These are phyloP conservation scores for Diglossa cyanea DNA, from an alignment of 2,797 vertebrate genomes.

Conservation along the genomic window DNA sequence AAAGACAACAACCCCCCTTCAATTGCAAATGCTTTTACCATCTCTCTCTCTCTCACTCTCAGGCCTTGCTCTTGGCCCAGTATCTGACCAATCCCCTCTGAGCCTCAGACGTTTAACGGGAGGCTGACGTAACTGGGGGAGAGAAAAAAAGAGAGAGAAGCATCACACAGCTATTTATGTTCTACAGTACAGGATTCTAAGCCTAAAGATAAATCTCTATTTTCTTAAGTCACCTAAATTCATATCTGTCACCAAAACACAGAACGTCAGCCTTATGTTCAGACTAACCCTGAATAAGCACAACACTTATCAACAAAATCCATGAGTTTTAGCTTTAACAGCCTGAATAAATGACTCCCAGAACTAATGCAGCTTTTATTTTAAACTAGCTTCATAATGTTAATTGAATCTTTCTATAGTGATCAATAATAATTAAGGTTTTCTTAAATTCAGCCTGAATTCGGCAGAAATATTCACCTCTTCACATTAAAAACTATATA, in stretches of 20 bases:
- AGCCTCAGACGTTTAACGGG: slow-evolving; percentile 95
- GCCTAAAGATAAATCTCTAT: background rate
- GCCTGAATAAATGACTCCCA: background rate
- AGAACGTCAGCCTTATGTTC: background rate
- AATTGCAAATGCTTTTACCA: slow-evolving; percentile 75
- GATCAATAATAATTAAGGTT: background rate
- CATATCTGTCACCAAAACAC: background rate
- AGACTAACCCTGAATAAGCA: background rate
- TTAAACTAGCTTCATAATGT: background rate
- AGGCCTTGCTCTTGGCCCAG: slow-evolving; percentile 93
- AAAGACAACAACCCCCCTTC: background rate
- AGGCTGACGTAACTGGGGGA: slow-evolving; percentile 88
- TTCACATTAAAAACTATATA: background rate
- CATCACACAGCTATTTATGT: background rate
- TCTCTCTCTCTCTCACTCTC: slow-evolving; percentile 97
- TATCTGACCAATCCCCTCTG: slow-evolving; percentile 97
- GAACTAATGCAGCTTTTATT: background rate
- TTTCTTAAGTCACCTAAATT: background rate
- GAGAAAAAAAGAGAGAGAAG: background rate
- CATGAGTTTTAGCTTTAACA: background rate
- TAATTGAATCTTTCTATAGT: background rate
- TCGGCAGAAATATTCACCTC: background rate
- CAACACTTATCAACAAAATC: background rate
- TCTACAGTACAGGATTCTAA: background rate
- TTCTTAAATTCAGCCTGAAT: background rate